phyloP scores from a whole-genome alignment of 2,113 vertebrate species.

The Elanus axillaris region DNA sequence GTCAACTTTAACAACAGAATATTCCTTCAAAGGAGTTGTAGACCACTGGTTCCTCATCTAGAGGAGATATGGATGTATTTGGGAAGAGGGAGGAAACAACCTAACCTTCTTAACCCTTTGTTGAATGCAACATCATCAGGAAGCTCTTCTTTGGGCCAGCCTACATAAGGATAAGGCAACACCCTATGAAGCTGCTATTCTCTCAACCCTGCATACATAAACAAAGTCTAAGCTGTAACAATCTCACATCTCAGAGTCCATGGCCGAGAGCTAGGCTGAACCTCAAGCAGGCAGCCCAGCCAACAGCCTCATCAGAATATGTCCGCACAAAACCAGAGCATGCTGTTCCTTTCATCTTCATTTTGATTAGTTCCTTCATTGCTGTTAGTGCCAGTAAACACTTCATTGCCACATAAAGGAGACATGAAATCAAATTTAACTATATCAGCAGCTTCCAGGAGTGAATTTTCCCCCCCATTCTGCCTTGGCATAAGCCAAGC shows the following conservation, averaged over 20 bases:
- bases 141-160: neutral
- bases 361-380: neutral
- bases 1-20: neutral
- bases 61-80: rapidly evolving
- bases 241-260: neutral
- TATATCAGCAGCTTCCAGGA: conserved; percentile 61
- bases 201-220: rapidly evolving
- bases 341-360: neutral
- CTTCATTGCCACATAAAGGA: conserved; percentile 76
- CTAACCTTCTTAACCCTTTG: neutral
- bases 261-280: neutral
- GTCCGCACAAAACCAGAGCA: neutral
- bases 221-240: neutral
- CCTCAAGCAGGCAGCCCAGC: neutral
- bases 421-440: conserved; percentile 70
- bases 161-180: neutral
- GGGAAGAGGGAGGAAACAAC: neutral
- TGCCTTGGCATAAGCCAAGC: conserved; percentile 49
- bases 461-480: neutral
- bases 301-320: neutral
- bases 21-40: neutral
- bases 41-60: neutral
- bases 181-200: neutral
- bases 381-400: conserved; percentile 51
- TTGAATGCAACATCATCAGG: neutral